phyloP scores from a whole-genome alignment of 2,113 vertebrate species.

The Cettia cetti region DNA sequence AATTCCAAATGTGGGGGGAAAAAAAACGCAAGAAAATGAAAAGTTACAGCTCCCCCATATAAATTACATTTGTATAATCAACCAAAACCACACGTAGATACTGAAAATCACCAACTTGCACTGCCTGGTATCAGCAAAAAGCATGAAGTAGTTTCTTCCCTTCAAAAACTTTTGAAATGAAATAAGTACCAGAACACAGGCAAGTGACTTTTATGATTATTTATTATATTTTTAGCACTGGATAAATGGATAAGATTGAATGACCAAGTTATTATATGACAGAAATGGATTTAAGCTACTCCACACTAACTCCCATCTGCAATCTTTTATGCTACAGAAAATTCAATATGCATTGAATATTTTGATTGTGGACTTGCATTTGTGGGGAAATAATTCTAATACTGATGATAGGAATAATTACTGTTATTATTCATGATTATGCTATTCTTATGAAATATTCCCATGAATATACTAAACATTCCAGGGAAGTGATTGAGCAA shows the following conservation, averaged over 20 bases:
- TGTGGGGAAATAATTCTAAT: background rate
- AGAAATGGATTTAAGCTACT: background rate
- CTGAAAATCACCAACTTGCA: background rate
- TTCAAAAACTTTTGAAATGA: background rate
- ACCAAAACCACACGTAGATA: rapidly evolving
- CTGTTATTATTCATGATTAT: background rate
- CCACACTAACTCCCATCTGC: background rate
- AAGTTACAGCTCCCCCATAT: background rate
- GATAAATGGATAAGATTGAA: background rate
- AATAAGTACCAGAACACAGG: background rate
- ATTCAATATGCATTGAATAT: background rate
- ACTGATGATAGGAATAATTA: constrained; percentile 7
- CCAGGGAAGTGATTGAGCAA: background rate
- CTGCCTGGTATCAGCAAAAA: background rate
- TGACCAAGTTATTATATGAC: background rate
- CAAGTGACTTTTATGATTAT: background rate
- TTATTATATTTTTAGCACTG: background rate
- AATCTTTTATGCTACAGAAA: background rate
- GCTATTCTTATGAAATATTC: background rate
- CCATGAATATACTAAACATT: background rate
- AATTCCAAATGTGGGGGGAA: rapidly evolving
- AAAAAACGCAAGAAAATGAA: background rate
- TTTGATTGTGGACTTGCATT: background rate
- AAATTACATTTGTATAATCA: background rate
- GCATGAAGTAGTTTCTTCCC: background rate